phyloP scores from a whole-genome alignment of 2,797 vertebrate species.

The Eleutherodactylus coqui region DNA sequence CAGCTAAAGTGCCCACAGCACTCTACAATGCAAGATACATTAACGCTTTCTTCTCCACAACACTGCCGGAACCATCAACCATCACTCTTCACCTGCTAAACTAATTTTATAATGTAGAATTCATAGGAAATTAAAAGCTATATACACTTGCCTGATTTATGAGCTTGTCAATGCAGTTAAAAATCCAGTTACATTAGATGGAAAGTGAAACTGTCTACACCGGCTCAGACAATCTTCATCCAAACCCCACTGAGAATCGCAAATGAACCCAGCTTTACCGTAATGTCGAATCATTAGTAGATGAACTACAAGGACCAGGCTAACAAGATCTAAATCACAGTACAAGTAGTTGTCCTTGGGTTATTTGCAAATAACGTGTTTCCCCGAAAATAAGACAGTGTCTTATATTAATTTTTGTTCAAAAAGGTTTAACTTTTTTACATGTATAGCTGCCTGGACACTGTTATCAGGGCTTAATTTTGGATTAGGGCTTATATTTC shows the following conservation, averaged over 20 bases:
- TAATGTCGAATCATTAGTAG: not conserved
- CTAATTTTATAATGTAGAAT: no score
- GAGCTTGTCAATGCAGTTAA: no score
- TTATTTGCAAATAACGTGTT: not conserved
- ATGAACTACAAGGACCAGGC: not conserved
- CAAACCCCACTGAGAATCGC: no score
- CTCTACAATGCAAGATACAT: conserved; percentile 18
- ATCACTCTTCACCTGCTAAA: not conserved
- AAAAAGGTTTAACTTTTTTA: no score
- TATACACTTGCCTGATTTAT: no score
- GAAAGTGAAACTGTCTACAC: not conserved
- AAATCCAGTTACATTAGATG: not conserved
- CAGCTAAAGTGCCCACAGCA: conserved; percentile 55
- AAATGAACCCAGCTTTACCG: not conserved
- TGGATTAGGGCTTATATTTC: no score
- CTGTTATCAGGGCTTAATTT: no score
- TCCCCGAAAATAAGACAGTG: no score
- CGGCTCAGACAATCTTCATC: not conserved
- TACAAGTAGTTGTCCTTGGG: not conserved
- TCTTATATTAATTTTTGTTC: no score
- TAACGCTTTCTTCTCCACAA: conserved; percentile 27
- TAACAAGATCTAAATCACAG: not conserved
- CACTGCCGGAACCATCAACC: not conserved
- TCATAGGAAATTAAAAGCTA: no score
- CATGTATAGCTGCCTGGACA: no score